Conservation (phyloP, 2,888 invertebrate genomes). For the Orthonevra nobilis region DNA sequence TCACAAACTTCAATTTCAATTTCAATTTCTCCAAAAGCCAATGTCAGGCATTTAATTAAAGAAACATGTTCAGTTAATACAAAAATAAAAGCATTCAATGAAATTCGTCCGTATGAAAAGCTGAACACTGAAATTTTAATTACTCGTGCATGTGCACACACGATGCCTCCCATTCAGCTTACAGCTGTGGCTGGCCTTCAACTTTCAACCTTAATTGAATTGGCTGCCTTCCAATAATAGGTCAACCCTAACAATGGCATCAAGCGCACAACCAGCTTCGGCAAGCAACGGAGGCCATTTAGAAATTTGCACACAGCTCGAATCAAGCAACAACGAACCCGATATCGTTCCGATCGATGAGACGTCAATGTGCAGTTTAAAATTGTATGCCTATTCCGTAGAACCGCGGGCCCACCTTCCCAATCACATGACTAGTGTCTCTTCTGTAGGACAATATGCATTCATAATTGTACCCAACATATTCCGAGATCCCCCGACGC, state of each 20-base stretch:
- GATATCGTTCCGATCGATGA: slow-evolving; percentile 63
- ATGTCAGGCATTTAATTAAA: slow-evolving; percentile 57
- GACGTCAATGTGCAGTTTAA: slow-evolving; percentile 53
- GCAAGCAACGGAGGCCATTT: slow-evolving; percentile 48
- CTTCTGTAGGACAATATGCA: background rate
- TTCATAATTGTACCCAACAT: background rate
- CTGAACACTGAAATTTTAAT: slow-evolving; percentile 67
- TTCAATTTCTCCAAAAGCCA: slow-evolving; percentile 20
- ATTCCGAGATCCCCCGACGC: slow-evolving; percentile 28
- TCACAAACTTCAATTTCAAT: no score
- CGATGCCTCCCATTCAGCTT: slow-evolving; percentile 34
- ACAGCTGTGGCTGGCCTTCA: slow-evolving; percentile 56
- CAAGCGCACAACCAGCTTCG: slow-evolving; percentile 2
- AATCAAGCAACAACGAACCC: slow-evolving; percentile 55
- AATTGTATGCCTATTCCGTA: no score
- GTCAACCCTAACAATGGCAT: slow-evolving; percentile 63
- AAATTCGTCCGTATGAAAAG: slow-evolving; percentile 20
- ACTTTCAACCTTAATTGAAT: slow-evolving; percentile 71
- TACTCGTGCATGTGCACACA: slow-evolving; percentile 64
- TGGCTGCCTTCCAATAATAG: slow-evolving; percentile 68
- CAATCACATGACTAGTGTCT: background rate
- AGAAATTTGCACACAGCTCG: slow-evolving; percentile 55
- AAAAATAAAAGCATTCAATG: background rate
- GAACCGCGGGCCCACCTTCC: no score
- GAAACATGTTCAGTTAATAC: slow-evolving; percentile 48